These are phyloP conservation scores for Microctenopoma stevenorrisi DNA, from an alignment of 2,797 vertebrate species.

Conservation along the genomic window DNA sequence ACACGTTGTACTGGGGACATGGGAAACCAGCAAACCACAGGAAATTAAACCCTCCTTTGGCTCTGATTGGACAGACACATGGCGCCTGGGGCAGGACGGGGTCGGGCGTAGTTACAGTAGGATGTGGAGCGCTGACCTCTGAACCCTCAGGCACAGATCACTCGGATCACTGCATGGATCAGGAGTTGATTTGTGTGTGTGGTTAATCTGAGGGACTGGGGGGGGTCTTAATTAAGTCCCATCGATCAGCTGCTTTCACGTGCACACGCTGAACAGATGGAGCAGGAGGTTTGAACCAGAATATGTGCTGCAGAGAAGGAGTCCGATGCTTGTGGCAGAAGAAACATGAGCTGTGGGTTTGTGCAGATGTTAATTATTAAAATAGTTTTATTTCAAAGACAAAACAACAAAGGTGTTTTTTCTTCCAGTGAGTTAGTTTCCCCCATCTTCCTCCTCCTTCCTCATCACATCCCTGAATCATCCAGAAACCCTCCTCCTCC, in stretches of 20 bases:
- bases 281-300: no score
- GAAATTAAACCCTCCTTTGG: background rate
- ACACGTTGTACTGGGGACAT: no score
- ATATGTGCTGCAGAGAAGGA: no score
- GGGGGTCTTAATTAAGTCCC: conserved; percentile 47
- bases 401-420: background rate
- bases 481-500: conserved; percentile 37
- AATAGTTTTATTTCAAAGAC: no score
- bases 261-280: conserved; percentile 9
- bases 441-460: conserved; percentile 16
- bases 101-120: background rate
- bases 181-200: conserved; percentile 16
- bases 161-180: conserved; percentile 39
- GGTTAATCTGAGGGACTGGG: conserved; percentile 28
- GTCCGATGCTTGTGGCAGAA: no score
- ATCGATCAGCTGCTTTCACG: conserved; percentile 38
- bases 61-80: conserved; percentile 16
- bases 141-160: background rate
- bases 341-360: no score
- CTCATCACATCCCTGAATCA: conserved; percentile 53
- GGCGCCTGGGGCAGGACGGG: background rate
- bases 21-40: no score
- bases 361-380: no score
- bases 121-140: conserved; percentile 26
- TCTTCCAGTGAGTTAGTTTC: background rate